Percentiles rank a stretch among this genome's conserved stretches.
These are phyloP conservation scores for Brenthis daphne DNA, from an alignment of 2,888 invertebrate genomes.

Conservation along the genomic window DNA sequence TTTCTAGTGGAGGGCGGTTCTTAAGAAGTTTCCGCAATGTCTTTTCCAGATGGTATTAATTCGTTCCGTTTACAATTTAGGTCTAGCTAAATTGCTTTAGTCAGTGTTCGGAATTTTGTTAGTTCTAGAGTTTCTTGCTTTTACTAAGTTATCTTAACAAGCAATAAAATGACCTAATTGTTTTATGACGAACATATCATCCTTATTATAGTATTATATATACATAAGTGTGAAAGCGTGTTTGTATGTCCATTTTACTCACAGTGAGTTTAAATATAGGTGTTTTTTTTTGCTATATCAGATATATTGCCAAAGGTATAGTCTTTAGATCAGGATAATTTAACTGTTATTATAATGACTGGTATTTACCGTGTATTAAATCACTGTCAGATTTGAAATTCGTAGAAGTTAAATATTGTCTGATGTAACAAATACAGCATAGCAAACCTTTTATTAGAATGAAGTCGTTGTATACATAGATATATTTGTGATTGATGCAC, in stretches of 20 bases:
- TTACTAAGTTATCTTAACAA: neutral
- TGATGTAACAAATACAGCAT: too few species aligned
- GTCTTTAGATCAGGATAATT: too few species aligned
- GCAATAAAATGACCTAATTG: constrained; percentile 17
- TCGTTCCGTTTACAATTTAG: constrained; percentile 6
- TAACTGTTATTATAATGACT: too few species aligned
- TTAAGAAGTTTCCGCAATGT: constrained; percentile 4
- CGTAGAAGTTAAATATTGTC: too few species aligned
- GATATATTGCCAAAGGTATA: too few species aligned
- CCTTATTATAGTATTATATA: neutral
- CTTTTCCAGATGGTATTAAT: constrained; percentile 23
- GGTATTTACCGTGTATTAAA: too few species aligned
- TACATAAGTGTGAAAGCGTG: too few species aligned
- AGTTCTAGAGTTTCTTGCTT: neutral
- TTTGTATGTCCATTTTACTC: too few species aligned
- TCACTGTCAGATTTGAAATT: too few species aligned
- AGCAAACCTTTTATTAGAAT: neutral
- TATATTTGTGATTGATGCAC: neutral
- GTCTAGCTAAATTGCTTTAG: constrained; percentile 17
- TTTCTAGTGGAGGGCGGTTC: too few species aligned
- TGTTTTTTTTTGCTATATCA: too few species aligned
- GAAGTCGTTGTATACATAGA: neutral
- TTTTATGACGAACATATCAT: constrained; percentile 20
- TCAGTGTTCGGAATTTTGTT: neutral
- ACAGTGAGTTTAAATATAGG: too few species aligned